These are phyloP conservation scores for Ommatoiulus sabulosus DNA, from an alignment of 2,888 invertebrate genomes.

Conservation along the genomic window DNA sequence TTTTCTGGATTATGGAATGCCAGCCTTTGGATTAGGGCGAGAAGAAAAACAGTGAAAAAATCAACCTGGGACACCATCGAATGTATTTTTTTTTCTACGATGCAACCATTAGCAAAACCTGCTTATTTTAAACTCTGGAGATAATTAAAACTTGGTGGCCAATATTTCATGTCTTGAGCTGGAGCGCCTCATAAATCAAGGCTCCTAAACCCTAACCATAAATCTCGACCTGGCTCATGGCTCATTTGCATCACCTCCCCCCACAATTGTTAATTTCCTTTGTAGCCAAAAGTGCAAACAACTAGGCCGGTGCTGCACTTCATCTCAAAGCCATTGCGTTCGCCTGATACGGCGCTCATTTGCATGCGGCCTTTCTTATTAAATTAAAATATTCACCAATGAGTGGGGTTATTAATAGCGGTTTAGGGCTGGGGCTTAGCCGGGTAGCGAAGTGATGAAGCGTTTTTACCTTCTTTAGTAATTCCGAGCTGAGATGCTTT, in stretches of 20 bases:
- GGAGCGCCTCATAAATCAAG: constrained; percentile 12
- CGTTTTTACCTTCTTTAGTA: background rate
- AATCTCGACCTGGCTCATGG: constrained; percentile 12
- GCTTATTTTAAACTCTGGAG: background rate
- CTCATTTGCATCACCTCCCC: background rate
- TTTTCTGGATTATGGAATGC: background rate
- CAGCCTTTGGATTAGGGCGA: background rate
- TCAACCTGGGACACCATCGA: background rate
- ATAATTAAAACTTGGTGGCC: constrained; percentile 12
- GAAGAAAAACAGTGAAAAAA: background rate
- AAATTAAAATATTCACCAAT: constrained; percentile 19
- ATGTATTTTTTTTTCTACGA: background rate
- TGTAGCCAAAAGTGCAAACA: constrained; percentile 3
- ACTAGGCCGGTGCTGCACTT: background rate
- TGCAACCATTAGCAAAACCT: background rate
- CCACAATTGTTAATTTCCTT: constrained; percentile 19
- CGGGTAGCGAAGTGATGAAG: background rate
- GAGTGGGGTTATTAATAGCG: constrained; percentile 12
- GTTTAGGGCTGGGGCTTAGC: background rate
- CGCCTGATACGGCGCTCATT: constrained; percentile 3
- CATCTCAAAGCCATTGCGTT: background rate
- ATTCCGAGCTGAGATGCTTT: no score
- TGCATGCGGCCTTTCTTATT: constrained; percentile 19
- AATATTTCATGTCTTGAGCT: constrained; percentile 10
- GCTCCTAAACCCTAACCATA: background rate